These are phyloP conservation scores for Adrianichthys oophorus DNA, from an alignment of 2,797 vertebrate species.

Conservation along the genomic window DNA sequence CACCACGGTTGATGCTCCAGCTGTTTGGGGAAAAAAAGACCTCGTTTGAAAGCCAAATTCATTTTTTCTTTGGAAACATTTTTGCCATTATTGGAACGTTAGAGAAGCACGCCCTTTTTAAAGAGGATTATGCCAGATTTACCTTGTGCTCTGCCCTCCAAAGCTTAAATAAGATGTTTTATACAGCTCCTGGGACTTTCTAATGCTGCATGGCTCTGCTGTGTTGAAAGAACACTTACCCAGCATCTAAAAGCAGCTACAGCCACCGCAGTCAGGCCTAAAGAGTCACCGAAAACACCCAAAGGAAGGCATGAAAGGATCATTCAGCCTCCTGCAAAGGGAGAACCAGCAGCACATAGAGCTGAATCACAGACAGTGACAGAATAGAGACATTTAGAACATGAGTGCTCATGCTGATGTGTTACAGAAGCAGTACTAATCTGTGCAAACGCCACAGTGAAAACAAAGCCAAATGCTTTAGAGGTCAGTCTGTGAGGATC, in stretches of 20 bases:
- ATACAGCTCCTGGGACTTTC: slow-evolving; percentile 40
- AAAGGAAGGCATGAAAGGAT: background rate
- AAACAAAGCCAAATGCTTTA: background rate
- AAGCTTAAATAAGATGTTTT: slow-evolving; percentile 35
- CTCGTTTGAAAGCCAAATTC: background rate
- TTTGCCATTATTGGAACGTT: too few species aligned
- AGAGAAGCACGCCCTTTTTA: too few species aligned
- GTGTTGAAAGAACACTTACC: slow-evolving; percentile 20
- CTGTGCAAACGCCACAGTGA: slow-evolving; percentile 34
- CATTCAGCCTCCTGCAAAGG: background rate
- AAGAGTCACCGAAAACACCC: slow-evolving; percentile 3
- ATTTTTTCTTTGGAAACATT: background rate
- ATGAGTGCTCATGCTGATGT: slow-evolving; percentile 25
- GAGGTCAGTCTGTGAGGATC: background rate
- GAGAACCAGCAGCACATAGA: slow-evolving; percentile 13
- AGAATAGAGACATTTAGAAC: slow-evolving; percentile 47
- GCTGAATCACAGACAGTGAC: slow-evolving; percentile 34
- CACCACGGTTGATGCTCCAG: background rate
- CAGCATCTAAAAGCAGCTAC: slow-evolving; percentile 3
- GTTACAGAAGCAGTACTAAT: slow-evolving; percentile 25
- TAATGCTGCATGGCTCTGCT: slow-evolving; percentile 19
- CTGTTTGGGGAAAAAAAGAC: background rate
- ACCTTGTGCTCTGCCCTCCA: slow-evolving; percentile 28
- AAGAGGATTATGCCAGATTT: slow-evolving; percentile 9
- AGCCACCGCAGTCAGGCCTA: slow-evolving; percentile 2